phyloP scores from a whole-genome alignment of 2,113 vertebrate species.

The Macrotus californicus region DNA sequence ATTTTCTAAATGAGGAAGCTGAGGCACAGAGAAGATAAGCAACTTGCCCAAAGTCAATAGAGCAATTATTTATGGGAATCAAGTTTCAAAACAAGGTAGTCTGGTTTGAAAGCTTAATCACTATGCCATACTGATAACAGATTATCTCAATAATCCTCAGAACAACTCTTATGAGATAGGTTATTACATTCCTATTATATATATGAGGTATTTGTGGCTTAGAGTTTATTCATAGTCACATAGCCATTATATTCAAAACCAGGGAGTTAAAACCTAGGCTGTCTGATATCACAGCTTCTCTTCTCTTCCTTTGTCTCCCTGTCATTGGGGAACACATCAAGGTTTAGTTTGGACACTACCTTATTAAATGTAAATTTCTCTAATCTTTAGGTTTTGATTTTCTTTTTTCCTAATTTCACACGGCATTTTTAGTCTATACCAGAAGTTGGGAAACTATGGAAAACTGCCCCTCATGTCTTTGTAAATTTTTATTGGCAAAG shows the following conservation, averaged over 20 bases:
- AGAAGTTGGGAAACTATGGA: not conserved
- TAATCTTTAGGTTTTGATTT: not conserved
- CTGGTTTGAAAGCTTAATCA: not conserved
- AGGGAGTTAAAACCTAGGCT: not conserved
- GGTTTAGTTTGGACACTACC: not conserved
- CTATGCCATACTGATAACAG: not conserved
- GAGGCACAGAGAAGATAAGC: not conserved
- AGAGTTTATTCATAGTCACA: not conserved
- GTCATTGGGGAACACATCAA: not conserved
- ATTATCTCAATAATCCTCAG: not conserved
- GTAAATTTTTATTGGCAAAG: not conserved
- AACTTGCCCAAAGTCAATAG: not conserved
- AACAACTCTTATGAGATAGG: not conserved
- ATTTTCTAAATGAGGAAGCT: not conserved
- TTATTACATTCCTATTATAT: not conserved
- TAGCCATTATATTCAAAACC: not conserved
- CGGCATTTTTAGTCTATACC: not conserved
- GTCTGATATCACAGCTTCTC: not conserved
- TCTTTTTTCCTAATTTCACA: not conserved
- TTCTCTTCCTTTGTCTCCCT: not conserved
- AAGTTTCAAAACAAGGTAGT: not conserved
- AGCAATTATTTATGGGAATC: not conserved
- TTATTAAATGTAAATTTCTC: not conserved
- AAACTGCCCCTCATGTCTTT: not conserved
- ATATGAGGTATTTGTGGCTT: not conserved